A percentile compares a stretch with the other conserved stretches of the same genome.
phyloP scores from a whole-genome alignment of 2,888 invertebrate species.

The Trissoscelio sp. region DNA sequence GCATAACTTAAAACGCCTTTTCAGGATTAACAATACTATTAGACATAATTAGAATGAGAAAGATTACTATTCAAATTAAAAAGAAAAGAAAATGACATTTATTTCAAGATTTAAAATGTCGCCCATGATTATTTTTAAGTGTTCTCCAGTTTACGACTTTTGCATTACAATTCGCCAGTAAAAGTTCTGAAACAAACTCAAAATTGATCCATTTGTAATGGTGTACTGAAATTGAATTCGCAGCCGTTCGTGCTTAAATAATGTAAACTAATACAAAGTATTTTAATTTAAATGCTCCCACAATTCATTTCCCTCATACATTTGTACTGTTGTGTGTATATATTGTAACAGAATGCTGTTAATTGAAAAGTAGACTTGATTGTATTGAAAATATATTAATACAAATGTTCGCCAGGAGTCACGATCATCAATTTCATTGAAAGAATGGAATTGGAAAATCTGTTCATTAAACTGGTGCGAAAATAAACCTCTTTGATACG shows the following conservation, averaged over 20 bases:
- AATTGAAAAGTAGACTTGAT: not conserved
- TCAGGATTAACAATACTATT: no score
- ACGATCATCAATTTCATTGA: not conserved
- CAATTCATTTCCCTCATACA: not conserved
- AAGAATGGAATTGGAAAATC: not conserved
- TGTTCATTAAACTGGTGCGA: not conserved
- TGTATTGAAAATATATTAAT: not conserved
- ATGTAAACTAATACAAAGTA: conserved; percentile 2
- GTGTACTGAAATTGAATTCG: not conserved
- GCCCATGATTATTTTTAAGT: not conserved
- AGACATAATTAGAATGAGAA: no score
- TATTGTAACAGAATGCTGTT: not conserved
- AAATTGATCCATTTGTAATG: not conserved
- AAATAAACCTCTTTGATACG: not conserved
- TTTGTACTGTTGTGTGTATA: not conserved
- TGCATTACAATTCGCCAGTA: not conserved
- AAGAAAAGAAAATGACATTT: no score
- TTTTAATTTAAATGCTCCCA: not conserved
- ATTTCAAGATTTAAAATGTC: no score
- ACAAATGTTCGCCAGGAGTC: not conserved
- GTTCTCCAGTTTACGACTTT: not conserved
- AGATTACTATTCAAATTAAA: no score
- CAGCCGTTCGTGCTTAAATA: not conserved
- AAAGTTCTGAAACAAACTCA: not conserved
- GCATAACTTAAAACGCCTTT: no score